Percentiles rank a stretch among this genome's conserved stretches.
Conservation (phyloP, 2,113 vertebrate genomes). For the human region GRCh38 chr2:42258501-42259000, state of each 20-base stretch:
- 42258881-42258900: slow-evolving; percentile 43
- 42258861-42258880: not conserved
- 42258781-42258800: slow-evolving; percentile 33
- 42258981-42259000: too few species aligned
- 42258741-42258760: not conserved
- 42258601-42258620: too few species aligned
- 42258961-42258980: too few species aligned
- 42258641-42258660: too few species aligned
- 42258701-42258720: slow-evolving; percentile 29
- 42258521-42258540: too few species aligned
- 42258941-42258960: not conserved
- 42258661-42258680: too few species aligned
- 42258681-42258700: too few species aligned
- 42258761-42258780: not conserved
- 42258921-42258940: slow-evolving; percentile 33
- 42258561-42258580: too few species aligned
- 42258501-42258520: too few species aligned
- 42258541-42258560: too few species aligned
- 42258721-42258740: not conserved
- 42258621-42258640: too few species aligned
- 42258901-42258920: not conserved
- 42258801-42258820: slow-evolving; percentile 23
- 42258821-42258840: slow-evolving; percentile 10
- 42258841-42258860: not conserved
- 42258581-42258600: too few species aligned